Conservation (phyloP, 1,140 invertebrate genomes). For the Diachasma alloeum region DNA sequence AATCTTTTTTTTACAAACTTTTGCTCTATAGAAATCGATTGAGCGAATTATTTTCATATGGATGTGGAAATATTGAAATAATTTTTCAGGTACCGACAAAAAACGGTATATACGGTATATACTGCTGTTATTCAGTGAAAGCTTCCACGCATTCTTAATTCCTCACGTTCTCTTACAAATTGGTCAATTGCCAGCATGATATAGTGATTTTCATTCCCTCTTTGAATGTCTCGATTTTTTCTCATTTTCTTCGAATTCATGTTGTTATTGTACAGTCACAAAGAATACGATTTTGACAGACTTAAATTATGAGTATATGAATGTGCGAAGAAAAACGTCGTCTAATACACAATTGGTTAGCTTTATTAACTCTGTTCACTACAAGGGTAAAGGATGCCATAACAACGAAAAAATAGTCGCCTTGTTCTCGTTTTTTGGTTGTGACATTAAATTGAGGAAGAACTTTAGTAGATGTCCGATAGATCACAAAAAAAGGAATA, state of each 20-base stretch:
- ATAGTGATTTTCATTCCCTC: slow-evolving; percentile 9
- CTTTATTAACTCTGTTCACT: not conserved
- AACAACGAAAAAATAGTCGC: slow-evolving; percentile 8
- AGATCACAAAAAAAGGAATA: slow-evolving; percentile 10
- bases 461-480: not conserved
- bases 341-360: not conserved
- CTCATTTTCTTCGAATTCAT: slow-evolving; percentile 10
- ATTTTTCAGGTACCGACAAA: not conserved
- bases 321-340: not conserved
- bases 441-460: not conserved
- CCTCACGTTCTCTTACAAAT: not conserved
- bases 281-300: slow-evolving; percentile 13
- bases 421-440: slow-evolving; percentile 4
- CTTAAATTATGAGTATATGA: not conserved
- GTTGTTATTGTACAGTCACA: slow-evolving; percentile 26
- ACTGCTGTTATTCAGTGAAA: not conserved
- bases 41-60: not conserved
- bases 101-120: not conserved
- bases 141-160: not conserved
- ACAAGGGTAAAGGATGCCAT: not conserved
- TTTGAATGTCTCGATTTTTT: not conserved
- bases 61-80: not conserved
- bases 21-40: too few relatives aligned
- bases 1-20: too few relatives aligned
- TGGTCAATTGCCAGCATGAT: slow-evolving; percentile 12